Base-by-base conservation (phyloP, 2,888 invertebrate genomes). In the Apotomis capreana region DNA sequence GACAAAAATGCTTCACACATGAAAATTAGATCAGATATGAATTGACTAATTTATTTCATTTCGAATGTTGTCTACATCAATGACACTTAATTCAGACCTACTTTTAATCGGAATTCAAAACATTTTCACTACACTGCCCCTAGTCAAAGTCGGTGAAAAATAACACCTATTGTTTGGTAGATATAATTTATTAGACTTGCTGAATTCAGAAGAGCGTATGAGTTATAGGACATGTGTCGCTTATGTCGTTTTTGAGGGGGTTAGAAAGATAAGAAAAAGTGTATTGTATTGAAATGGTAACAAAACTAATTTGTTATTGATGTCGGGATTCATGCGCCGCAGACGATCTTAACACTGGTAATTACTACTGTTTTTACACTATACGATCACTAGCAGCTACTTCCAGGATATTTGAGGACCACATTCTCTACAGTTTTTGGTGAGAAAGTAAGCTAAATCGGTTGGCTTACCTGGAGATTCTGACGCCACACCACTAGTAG, bases 281-380 rank as follows among this genome's bases (percentile, higher is more conserved):
- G 67, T 71, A 76, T 78, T 75, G 75, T 79, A 79, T 79, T 79
- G 82, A 78, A 78, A 81, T 76, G 82, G 84, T 82, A 88, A 89
- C 89, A 88, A 89, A 90, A 88, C 87, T 89, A 91, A 91, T 91
- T 89, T 82, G 83, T 88, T 88, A 90, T 89, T 90, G 90, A 92
- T 91, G 87, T 82, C 83, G 83, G 80, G 80, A 83, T 84, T 83
- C 85, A 83, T 83, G 88, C 80, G 81, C 81, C 79, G 81, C 82
- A 79, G 85, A 86, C 85, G 85, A 84, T 87, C 84, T 86, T 88
- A 88, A 84, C 84, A 86, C 81, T 84, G 83, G 85, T 90, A 90
- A 90, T 91, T 89, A 89, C 83, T 74, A 59, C 64, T 72, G 72
- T 68, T 75, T 88, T 91, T 89, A 90, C 69, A 87, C 70, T 62